Evolutionary conservation across 2,888 invertebrate species (phyloP).

Genomic region (Lithophane ornitopus): DNA sequence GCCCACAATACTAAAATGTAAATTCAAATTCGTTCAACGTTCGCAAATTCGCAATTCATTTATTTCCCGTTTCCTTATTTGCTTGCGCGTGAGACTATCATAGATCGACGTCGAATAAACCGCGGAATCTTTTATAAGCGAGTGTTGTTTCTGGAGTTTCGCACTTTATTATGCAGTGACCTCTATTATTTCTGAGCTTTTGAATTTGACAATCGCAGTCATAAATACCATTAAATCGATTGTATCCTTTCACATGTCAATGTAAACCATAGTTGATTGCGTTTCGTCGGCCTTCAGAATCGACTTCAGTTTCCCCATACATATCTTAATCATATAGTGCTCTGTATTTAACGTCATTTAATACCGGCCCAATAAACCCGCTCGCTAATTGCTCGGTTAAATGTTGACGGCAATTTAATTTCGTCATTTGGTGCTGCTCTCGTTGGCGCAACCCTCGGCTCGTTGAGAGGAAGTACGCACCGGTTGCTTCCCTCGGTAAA

Average conservation of each 20-base stretch:
- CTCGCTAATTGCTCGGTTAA: constrained; percentile 77
- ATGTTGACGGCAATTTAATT: constrained; percentile 79
- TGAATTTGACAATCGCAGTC: constrained; percentile 60
- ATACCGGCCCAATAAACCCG: constrained; percentile 76
- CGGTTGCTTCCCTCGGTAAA: constrained; percentile 76
- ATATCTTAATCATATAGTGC: constrained; percentile 72
- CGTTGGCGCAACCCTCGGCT: constrained; percentile 67
- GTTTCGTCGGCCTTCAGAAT: constrained; percentile 71
- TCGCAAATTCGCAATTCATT: constrained; percentile 60
- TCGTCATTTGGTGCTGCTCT: constrained; percentile 68
- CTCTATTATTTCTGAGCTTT: constrained; percentile 48
- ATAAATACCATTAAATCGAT: constrained; percentile 67
- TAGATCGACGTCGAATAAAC: constrained; percentile 38
- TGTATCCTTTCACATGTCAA: constrained; percentile 77
- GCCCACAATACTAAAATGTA: constrained; percentile 66
- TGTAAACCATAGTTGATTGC: constrained; percentile 68
- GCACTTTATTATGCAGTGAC: constrained; percentile 47
- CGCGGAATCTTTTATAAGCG: constrained; percentile 21
- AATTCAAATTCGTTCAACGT: constrained; percentile 54
- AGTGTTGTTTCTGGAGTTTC: constrained; percentile 26
- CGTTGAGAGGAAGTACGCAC: constrained; percentile 77
- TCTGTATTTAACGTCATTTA: constrained; percentile 73
- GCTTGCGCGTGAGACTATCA: constrained; percentile 49
- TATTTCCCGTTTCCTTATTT: constrained; percentile 65
- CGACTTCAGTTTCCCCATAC: constrained; percentile 74